These are phyloP conservation scores for Hydropotes inermis DNA, from an alignment of 2,113 vertebrate species.

Conservation along the genomic window DNA sequence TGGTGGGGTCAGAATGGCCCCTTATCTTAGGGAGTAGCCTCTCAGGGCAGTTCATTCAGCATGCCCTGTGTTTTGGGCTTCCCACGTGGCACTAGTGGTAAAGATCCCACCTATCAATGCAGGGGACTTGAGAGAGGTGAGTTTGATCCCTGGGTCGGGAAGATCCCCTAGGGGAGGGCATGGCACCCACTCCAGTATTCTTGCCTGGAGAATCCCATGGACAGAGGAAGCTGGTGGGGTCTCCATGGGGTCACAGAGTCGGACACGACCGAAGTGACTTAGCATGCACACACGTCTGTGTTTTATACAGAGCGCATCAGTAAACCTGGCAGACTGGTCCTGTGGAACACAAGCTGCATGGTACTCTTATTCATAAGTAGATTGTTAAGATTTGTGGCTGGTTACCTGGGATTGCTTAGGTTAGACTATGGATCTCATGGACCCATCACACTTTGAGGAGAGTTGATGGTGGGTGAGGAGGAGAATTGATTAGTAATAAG, in stretches of 20 bases:
- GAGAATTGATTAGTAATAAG: not conserved
- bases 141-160: not conserved
- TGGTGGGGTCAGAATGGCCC: not conserved
- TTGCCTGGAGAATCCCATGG: not conserved
- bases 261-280: not conserved
- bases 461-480: not conserved
- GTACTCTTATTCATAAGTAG: not conserved
- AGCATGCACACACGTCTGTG: not conserved
- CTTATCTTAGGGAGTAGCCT: too few relatives aligned
- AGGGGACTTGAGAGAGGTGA: not conserved
- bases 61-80: not conserved
- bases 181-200: not conserved
- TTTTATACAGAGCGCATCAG: rapidly evolving
- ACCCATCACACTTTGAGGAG: not conserved
- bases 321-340: too few relatives aligned
- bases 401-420: not conserved
- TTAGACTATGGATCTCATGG: not conserved
- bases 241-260: not conserved
- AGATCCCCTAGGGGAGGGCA: not conserved
- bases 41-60: not conserved
- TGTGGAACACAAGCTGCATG: not conserved
- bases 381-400: not conserved
- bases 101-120: not conserved
- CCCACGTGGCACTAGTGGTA: not conserved
- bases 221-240: not conserved